phyloP scores from a whole-genome alignment of 2,797 vertebrate genomes.

The Acanthornis magna region DNA sequence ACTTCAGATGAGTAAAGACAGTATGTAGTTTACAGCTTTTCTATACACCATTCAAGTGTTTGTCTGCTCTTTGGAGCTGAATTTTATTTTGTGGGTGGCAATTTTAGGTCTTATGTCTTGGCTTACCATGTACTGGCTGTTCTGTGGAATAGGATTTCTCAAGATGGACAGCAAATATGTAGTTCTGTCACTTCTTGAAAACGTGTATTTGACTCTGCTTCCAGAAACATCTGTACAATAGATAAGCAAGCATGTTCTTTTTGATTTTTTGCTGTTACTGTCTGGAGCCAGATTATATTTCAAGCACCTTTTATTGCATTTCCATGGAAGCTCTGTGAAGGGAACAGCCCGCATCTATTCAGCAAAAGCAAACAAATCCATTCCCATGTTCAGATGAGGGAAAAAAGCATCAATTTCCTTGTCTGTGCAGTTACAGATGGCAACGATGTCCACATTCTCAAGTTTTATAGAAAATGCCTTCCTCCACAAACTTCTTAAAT shows the following conservation, averaged over 20 bases:
- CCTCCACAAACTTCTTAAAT: fast-evolving
- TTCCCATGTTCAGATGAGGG: neutral
- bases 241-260: neutral
- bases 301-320: neutral
- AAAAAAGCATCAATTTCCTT: neutral
- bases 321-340: neutral
- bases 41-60: neutral
- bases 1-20: neutral
- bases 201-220: neutral
- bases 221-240: neutral
- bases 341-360: neutral
- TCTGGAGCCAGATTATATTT: neutral
- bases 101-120: neutral
- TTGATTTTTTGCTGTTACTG: neutral
- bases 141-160: neutral
- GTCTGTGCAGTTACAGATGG: neutral
- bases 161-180: neutral
- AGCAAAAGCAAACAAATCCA: neutral
- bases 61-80: neutral
- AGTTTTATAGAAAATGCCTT: neutral
- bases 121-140: neutral
- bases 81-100: neutral
- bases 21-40: neutral
- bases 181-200: neutral
- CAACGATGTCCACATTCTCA: neutral